Base-by-base conservation (phyloP, 2,797 vertebrate genomes). In the Aphelocoma californica region DNA sequence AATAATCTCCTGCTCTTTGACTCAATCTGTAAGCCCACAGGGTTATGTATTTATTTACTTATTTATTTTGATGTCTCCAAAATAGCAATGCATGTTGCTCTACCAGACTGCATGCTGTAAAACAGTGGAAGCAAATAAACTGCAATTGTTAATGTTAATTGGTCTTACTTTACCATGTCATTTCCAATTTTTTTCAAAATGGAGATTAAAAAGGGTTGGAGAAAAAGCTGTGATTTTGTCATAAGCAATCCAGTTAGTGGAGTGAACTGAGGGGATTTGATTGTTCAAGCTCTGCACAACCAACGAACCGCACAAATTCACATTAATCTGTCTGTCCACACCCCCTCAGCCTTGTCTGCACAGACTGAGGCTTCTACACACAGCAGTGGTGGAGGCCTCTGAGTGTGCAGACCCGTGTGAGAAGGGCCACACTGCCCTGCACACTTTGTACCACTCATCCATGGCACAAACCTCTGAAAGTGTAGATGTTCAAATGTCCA, bases 161-260 rank as follows among this genome's bases (percentile, higher is more conserved):
- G 95, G 82, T 77, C 96, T 92, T 94, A 93, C 90, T 96, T 95
- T 93, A 93, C 74, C 60, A 69, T 82, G 96, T 96, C 94, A 95
- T 96, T 96, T 92, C 72, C 83, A 92, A 94, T 96, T 84, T 93
- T 96, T 96, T 95, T 94, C 93, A 95, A 94, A 88, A 95, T 24
- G 32, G 73, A 95, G 81, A 97, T 97, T 95, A 94, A 95, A 92
- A 73, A 71, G 88, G 34, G 74, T 50, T 90, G 86, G 86, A 95
- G 65, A 90, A 95, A 94, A 95, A 96, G 90, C 86, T 94, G 86
- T 61, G 90, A 96, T 95, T 95, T 96, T 96, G 96, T 96, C 96
- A 93, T 92, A 94, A 95, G 71, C 95, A 96, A 95, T 94, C 81
- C 86, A 92, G 86, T 80, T 88, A 96, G 89, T 1, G 1, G 81